These are phyloP conservation scores for Falco novaeseelandiae DNA, from an alignment of 2,797 vertebrate species.

Conservation along the genomic window DNA sequence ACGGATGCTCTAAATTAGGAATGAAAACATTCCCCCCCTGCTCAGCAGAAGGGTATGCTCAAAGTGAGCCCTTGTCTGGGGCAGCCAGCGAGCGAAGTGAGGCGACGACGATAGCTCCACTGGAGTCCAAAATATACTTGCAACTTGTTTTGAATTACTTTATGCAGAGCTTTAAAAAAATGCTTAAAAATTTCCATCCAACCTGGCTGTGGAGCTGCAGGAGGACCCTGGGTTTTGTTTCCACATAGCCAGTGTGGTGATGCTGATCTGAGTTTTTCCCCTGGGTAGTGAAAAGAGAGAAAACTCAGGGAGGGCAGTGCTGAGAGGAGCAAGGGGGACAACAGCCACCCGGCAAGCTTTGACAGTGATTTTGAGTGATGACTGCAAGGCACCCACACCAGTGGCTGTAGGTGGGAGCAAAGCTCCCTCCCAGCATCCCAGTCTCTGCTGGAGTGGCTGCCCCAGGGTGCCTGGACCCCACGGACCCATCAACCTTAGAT, in stretches of 20 bases:
- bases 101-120: constrained; percentile 17
- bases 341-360: not conserved
- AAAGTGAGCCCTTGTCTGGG: constrained; percentile 71
- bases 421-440: not conserved
- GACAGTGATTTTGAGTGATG: not conserved
- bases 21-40: constrained; percentile 64
- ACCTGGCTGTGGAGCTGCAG: not conserved
- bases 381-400: fast-evolving
- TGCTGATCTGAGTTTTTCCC: not conserved
- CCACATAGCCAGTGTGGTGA: not conserved
- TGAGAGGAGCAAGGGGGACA: not conserved
- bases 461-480: not conserved
- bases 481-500: not conserved
- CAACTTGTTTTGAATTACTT: constrained; percentile 60
- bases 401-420: fast-evolving
- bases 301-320: fast-evolving
- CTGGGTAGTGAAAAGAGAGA: not conserved
- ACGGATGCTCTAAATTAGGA: constrained; percentile 59
- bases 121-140: constrained; percentile 63
- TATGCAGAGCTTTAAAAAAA: constrained; percentile 11
- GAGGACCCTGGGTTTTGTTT: not conserved
- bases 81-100: not conserved
- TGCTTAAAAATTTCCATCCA: constrained; percentile 57
- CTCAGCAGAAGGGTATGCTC: constrained; percentile 31
- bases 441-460: not conserved